Evolutionary conservation across 2,888 invertebrate species (phyloP).

Genomic region (Drosophila borborema): DNA sequence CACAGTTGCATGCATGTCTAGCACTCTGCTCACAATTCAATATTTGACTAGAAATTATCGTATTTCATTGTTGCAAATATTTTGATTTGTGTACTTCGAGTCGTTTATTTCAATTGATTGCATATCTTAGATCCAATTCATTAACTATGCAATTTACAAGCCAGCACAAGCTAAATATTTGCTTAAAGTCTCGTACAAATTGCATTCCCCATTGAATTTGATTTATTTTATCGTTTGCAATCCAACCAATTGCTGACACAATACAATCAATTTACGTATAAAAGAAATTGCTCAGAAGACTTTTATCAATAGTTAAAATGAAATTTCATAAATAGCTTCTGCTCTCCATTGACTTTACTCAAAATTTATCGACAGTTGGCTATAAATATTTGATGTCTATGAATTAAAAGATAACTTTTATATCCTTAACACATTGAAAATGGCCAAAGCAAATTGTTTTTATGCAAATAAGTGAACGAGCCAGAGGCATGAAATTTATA

Average conservation of each 20-base stretch:
- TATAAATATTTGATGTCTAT: neutral
- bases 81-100: neutral
- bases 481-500: neutral
- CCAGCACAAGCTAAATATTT: slow-evolving; percentile 27
- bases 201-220: slow-evolving; percentile 22
- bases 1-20: neutral
- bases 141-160: slow-evolving; percentile 19
- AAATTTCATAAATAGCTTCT: neutral
- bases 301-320: slow-evolving; percentile 11
- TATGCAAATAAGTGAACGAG: neutral
- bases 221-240: slow-evolving; percentile 30
- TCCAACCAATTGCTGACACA: slow-evolving; percentile 10
- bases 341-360: neutral
- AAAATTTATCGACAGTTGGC: neutral
- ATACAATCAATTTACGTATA: neutral
- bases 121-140: slow-evolving; percentile 13
- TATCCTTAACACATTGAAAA: slow-evolving; percentile 2
- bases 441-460: neutral
- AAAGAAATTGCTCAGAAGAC: neutral
- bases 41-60: slow-evolving; percentile 18
- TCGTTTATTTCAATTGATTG: slow-evolving; percentile 11
- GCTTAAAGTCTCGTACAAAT: slow-evolving; percentile 12
- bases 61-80: slow-evolving; percentile 11
- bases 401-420: slow-evolving; percentile 3
- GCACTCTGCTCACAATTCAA: neutral